Base-by-base conservation (phyloP, 2,113 vertebrate species). In the Myotis lucifugus region DNA sequence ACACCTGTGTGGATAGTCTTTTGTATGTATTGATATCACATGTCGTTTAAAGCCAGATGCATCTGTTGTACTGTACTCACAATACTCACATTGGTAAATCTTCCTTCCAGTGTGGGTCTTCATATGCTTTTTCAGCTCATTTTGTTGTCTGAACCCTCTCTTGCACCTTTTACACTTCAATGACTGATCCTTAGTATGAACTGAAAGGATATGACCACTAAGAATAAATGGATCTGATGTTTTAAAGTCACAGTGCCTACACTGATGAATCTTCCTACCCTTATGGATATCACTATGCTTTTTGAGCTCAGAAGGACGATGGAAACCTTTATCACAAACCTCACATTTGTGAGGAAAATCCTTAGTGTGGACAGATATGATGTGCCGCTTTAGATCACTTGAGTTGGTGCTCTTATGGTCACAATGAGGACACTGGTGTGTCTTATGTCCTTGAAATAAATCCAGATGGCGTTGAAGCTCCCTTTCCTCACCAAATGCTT, bases 391-490 rank as follows among this genome's bases (percentile, higher is more conserved):
- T 98, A 99, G 99, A 98, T 99, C 99, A 79, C 99, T 99, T 72
- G 99, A 99, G 97, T 99, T 99, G 98, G 99, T 99, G 98, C 99
- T 99, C 98, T 99, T 99, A 98, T 99, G 99, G 97, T 99, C 99
- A 98, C 99, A 99, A 76, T 99, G 99, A 29, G 99, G 99, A 97
- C 99, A 99, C 98, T 99, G 99, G 82, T 99, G 99, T 96, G 99
- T 99, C 98, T 99, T 99, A 98, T 99, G 99, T 97, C 99, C 99
- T 98, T 99, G 99, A 96, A 99, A 99, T 69, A 99, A 98, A 94
- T 99, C 99, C 27, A 98, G 98, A 97, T 99, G 99, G 95, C 99
- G 98, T 78, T 99, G 99, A 96, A 99, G 99, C 97, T 99, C 99
- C 87, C 99, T 99, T 66, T 99, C 99, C 2, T 99, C 99, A 8